These are phyloP conservation scores for Xiphorhynchus erythropygius DNA, from an alignment of 2,797 vertebrate genomes.

Conservation along the genomic window DNA sequence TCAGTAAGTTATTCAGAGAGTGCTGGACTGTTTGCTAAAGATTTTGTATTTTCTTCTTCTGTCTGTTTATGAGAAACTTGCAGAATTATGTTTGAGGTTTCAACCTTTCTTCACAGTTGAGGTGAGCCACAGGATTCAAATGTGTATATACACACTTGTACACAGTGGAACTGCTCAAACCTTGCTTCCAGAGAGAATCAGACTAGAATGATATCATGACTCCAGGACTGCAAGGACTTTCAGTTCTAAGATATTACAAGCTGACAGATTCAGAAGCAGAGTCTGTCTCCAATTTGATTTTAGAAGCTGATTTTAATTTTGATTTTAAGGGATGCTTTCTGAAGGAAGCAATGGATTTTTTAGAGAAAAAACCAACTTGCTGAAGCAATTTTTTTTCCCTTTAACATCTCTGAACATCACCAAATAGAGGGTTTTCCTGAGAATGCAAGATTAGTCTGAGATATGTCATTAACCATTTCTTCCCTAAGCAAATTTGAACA, in stretches of 20 bases:
- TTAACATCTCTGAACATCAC: background rate
- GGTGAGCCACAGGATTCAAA: background rate
- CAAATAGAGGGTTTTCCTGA: background rate
- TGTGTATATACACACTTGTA: background rate
- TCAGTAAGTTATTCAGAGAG: background rate
- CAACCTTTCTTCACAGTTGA: background rate
- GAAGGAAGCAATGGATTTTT: background rate
- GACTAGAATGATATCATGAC: background rate
- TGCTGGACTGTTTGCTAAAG: background rate
- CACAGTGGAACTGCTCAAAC: background rate
- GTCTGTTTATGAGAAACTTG: background rate
- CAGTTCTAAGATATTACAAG: background rate
- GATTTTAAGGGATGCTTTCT: background rate
- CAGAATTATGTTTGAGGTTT: background rate
- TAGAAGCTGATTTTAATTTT: background rate
- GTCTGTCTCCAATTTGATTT: background rate
- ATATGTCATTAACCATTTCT: background rate
- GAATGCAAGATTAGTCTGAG: background rate
- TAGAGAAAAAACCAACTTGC: background rate
- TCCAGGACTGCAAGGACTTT: background rate
- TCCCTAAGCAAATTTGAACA: background rate
- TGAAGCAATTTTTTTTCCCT: background rate
- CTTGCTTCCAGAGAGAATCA: background rate
- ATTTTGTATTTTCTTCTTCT: background rate
- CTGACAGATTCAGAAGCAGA: background rate